Percentiles rank a stretch among this genome's conserved stretches.
Evolutionary conservation across 2,888 invertebrate genomes (phyloP).

Genomic region (Acronicta aceris): DNA sequence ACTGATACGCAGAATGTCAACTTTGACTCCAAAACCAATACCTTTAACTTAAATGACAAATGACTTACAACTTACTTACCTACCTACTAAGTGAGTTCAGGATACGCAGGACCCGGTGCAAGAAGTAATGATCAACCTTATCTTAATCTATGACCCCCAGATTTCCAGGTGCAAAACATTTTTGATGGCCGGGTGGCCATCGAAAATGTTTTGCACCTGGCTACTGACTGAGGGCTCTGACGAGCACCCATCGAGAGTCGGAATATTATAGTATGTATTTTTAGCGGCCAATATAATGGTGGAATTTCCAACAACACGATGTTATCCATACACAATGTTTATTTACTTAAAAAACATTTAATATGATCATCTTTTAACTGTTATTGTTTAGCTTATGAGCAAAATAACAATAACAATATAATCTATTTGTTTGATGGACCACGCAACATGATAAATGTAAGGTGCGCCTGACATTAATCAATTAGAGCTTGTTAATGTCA

Average conservation of each 20-base stretch:
- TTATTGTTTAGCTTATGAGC: slow-evolving; percentile 15
- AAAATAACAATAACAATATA: slow-evolving; percentile 30
- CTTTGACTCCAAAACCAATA: too few species aligned
- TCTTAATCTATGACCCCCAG: too few species aligned
- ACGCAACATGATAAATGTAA: slow-evolving; percentile 4
- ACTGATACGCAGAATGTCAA: too few species aligned
- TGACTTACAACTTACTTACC: too few species aligned
- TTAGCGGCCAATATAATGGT: slow-evolving; percentile 27
- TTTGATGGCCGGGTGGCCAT: too few species aligned
- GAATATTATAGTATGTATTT: slow-evolving; percentile 52
- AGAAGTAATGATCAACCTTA: too few species aligned
- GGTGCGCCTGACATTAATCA: slow-evolving; percentile 29
- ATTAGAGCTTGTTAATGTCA: slow-evolving; percentile 17
- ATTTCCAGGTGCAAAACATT: too few species aligned
- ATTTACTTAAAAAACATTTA: slow-evolving; percentile 19
- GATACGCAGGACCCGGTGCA: too few species aligned
- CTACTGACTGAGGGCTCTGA: too few species aligned
- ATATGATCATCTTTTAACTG: slow-evolving; percentile 17
- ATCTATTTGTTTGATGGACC: slow-evolving; percentile 21
- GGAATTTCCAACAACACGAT: slow-evolving; percentile 4
- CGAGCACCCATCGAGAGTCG: slow-evolving; percentile 21
- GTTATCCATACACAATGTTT: slow-evolving; percentile 9
- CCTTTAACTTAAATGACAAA: too few species aligned
- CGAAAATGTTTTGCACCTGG: too few species aligned
- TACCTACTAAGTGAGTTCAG: too few species aligned